phyloP scores from a whole-genome alignment of 2,888 invertebrate species.

The Ophion ventricosus region DNA sequence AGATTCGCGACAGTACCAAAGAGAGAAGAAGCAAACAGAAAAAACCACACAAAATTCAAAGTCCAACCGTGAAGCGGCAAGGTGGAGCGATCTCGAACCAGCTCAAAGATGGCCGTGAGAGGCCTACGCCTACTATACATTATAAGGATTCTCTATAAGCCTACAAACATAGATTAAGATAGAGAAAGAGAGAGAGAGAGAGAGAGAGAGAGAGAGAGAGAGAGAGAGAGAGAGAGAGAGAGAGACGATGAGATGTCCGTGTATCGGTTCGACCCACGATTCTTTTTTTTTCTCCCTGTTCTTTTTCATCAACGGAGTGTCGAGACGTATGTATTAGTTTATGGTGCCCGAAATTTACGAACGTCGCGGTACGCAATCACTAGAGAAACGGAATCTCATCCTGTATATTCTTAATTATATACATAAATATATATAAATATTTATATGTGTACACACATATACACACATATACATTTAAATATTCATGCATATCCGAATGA shows the following conservation, averaged over 20 bases:
- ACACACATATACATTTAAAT: no score
- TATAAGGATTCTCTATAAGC: slow-evolving; percentile 53
- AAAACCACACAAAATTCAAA: background rate
- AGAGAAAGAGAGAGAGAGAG: background rate
- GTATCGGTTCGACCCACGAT: slow-evolving; percentile 36
- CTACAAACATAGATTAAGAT: slow-evolving; percentile 4
- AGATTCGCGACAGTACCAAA: slow-evolving; percentile 14
- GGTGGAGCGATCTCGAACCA: slow-evolving; percentile 68
- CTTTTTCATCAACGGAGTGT: slow-evolving; percentile 35
- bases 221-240: background rate
- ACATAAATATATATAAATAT: background rate
- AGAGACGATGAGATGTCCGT: slow-evolving; percentile 21
- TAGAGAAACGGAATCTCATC: background rate
- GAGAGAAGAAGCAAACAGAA: slow-evolving; percentile 12
- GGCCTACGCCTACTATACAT: slow-evolving; percentile 63
- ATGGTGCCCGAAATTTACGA: slow-evolving; percentile 34
- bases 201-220: background rate
- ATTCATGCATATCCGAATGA: no score
- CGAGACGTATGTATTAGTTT: slow-evolving; percentile 64
- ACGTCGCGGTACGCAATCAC: slow-evolving; percentile 4
- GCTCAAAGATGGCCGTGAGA: slow-evolving; percentile 71
- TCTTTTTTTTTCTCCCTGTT: slow-evolving; percentile 26
- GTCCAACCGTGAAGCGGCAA: slow-evolving; percentile 43
- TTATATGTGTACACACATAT: no score
- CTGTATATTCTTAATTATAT: background rate